phyloP scores from a whole-genome alignment of 2,797 vertebrate genomes.

The Rhabdophis nuchalis region DNA sequence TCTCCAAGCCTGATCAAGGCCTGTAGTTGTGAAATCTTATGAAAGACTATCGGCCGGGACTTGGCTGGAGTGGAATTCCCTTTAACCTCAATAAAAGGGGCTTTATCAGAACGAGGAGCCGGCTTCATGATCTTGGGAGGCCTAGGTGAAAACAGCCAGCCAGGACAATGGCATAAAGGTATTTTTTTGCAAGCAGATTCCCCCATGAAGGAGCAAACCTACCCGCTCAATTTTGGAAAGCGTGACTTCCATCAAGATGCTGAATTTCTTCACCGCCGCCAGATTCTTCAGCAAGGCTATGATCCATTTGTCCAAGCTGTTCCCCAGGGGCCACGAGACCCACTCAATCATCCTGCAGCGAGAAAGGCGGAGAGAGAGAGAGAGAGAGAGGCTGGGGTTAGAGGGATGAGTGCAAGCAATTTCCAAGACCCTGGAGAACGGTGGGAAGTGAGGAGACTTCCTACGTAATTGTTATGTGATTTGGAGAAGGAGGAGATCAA shows the following conservation, averaged over 20 bases:
- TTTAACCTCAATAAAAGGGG: too few species aligned
- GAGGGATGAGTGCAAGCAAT: neutral
- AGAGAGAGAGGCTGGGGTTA: neutral
- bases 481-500: too few species aligned
- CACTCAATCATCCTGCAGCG: constrained; percentile 80
- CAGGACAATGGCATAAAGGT: neutral
- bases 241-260: constrained; percentile 80
- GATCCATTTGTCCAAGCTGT: constrained; percentile 83
- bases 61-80: too few species aligned
- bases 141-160: too few species aligned
- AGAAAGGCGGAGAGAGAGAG: constrained; percentile 17
- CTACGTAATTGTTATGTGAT: too few species aligned
- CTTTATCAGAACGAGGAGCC: too few species aligned
- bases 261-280: constrained; percentile 80
- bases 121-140: too few species aligned
- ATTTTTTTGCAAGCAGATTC: too few species aligned
- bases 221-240: constrained; percentile 81
- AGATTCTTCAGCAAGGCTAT: constrained; percentile 78
- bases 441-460: neutral
- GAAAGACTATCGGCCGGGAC: too few species aligned
- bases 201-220: constrained; percentile 45
- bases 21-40: too few species aligned
- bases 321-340: constrained; percentile 81
- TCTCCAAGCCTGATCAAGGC: too few species aligned
- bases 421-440: neutral